Evolutionary conservation across 2,888 invertebrate species (phyloP), one percentile per base, ranked within the genome.

Genomic region (Opisthograptis luteolata): DNA sequence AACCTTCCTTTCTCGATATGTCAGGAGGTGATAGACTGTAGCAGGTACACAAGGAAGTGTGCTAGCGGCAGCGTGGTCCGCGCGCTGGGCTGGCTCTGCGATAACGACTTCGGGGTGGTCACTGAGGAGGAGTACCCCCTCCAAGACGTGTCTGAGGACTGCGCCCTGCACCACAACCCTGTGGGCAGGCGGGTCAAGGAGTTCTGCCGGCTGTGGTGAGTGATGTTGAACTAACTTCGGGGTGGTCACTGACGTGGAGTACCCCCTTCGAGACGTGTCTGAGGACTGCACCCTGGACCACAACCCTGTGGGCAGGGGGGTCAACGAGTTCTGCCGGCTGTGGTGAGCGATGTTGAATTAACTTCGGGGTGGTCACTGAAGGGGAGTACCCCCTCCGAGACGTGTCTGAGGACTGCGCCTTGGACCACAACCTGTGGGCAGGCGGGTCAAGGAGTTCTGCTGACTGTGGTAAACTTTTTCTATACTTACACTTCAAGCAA

Each of bases 21-120:
- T 19, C 51, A 78, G 75, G 66, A 79, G 49, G 20, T 80, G 6
- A 25, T 79, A 1, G 77, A 78, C 46, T 79, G 78, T 32, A 43
- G 62, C 0, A 0, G 0, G 0, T 2, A 17, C 2, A 50, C 31
- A 1, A 1, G 12, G 0, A 46, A 57, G 0, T 72, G 75, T 19
- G 0, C 0, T 0, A 42, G 47, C 0, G 75, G 71, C 0, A 60
- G 58, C 15, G 51, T 70, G 0, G 4, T 1, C 0, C 1, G 0
- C 0, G 64, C 70, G 0, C 19, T 79, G 13, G 1, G 39, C 0
- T 58, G 13, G 5, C 31, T 76, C 0, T 75, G 73, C 20, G 0
- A 0, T 0, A 0, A 9, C 0, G 0, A 46, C 0, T 2, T 39
- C 0, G 24, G 42, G 0, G 35, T 79, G 0, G 60, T 70, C 0